Conservation (phyloP, 2,113 vertebrate genomes). For the Prochilodus magdalenae region DNA sequence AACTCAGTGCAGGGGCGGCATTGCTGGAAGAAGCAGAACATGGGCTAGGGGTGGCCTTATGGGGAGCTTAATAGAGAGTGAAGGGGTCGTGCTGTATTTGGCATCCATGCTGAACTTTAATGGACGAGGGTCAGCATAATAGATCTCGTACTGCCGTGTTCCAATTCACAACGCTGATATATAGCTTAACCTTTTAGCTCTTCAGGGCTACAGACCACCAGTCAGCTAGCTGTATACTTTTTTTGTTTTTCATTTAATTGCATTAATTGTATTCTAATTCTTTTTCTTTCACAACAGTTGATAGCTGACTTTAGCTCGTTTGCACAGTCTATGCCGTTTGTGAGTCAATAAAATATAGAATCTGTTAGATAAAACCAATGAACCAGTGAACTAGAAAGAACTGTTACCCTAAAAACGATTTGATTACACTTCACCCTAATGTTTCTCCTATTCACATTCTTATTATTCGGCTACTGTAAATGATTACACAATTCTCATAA, state of each 20-base stretch:
- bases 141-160: conserved; percentile 50
- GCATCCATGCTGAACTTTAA: conserved; percentile 62
- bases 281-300: too few species aligned
- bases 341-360: background rate
- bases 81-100: conserved; percentile 55
- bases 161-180: conserved; percentile 64
- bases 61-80: conserved; percentile 60
- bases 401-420: background rate
- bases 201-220: conserved; percentile 43
- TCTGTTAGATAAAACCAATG: background rate
- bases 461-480: background rate
- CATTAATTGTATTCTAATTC: too few species aligned
- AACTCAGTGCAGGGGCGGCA: conserved; percentile 61
- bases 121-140: conserved; percentile 65
- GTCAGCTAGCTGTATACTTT: conserved; percentile 33
- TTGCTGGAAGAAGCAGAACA: conserved; percentile 54
- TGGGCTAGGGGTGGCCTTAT: conserved; percentile 51
- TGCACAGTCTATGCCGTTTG: background rate
- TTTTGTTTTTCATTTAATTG: too few species aligned
- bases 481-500: background rate
- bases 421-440: background rate
- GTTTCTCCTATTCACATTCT: background rate
- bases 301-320: too few species aligned
- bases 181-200: conserved; percentile 72
- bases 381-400: background rate